A percentile compares a stretch with the other conserved stretches of the same genome.
Conservation (phyloP, 2,888 invertebrate genomes). For the Mythimna ferrago region DNA sequence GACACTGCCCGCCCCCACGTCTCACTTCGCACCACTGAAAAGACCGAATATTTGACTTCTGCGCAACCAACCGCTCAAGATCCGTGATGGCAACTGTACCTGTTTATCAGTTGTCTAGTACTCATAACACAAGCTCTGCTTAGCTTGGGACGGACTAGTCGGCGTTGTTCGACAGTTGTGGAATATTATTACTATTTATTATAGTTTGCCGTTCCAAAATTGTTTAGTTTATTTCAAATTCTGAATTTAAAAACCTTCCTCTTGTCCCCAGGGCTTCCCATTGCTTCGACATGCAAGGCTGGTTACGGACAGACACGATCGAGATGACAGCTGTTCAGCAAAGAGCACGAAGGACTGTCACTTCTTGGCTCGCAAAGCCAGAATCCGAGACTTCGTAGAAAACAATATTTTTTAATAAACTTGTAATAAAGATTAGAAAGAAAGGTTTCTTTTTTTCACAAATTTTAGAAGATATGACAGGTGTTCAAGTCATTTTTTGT, state of each 20-base stretch:
- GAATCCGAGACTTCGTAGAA: slow-evolving; percentile 8
- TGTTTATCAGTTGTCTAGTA: no score
- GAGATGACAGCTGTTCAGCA: slow-evolving; percentile 82
- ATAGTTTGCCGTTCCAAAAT: no score
- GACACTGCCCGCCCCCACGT: no score
- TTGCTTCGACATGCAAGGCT: slow-evolving; percentile 85
- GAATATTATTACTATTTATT: no score
- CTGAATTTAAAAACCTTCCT: background rate
- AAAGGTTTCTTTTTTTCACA: background rate
- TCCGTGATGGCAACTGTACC: no score
- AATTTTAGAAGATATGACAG: background rate
- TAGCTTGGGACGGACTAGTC: no score
- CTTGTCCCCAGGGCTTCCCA: slow-evolving; percentile 83
- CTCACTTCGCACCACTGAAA: no score
- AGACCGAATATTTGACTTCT: no score
- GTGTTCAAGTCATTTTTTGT: background rate
- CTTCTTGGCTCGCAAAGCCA: slow-evolving; percentile 76
- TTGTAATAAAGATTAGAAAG: background rate
- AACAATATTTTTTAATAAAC: background rate
- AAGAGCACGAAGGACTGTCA: slow-evolving; percentile 77
- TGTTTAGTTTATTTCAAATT: no score
- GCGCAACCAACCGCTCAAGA: no score
- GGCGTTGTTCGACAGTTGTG: no score
- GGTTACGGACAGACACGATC: slow-evolving; percentile 81
- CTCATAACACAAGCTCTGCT: no score